phyloP scores from a whole-genome alignment of 2,797 vertebrate species.

The Cyprinella venusta region DNA sequence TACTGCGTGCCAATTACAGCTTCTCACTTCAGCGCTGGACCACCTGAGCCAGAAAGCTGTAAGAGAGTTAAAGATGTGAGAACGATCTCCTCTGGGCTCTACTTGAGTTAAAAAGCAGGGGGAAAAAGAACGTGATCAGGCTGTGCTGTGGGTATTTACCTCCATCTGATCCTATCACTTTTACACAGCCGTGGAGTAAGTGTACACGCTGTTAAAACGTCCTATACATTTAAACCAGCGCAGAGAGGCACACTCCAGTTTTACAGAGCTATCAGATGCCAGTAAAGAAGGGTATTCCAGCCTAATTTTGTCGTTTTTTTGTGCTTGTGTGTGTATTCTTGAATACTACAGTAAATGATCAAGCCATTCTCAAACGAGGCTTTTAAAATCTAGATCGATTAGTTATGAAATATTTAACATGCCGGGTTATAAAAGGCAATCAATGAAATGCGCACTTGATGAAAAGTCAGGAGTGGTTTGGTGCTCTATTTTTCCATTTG shows the following conservation, averaged over 20 bases:
- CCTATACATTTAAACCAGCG: conserved; percentile 35
- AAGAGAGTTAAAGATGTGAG: conserved; percentile 35
- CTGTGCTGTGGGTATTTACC: conserved; percentile 23
- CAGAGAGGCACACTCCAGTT: conserved; percentile 37
- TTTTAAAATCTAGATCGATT: conserved; percentile 9
- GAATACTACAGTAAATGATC: neutral
- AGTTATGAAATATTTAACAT: conserved; percentile 26
- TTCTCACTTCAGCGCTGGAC: conserved; percentile 66
- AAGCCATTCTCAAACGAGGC: neutral
- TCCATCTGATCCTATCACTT: conserved; percentile 26
- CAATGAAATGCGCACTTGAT: neutral
- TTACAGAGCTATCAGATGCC: conserved; percentile 41
- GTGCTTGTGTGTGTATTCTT: neutral
- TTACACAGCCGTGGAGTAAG: conserved; percentile 12
- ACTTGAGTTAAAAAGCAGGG: conserved; percentile 31
- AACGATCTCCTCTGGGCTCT: conserved; percentile 31
- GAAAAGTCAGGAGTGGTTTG: neutral
- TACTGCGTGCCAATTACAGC: conserved; percentile 70
- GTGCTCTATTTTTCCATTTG: neutral
- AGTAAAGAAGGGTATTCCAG: conserved; percentile 35
- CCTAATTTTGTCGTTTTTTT: neutral
- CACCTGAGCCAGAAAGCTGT: conserved; percentile 57
- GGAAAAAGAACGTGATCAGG: conserved; percentile 41
- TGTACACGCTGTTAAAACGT: conserved; percentile 37
- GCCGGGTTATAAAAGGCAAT: conserved; percentile 4